These are phyloP conservation scores for Xestobium rufovillosum DNA, from an alignment of 2,888 invertebrate species.

Conservation along the genomic window DNA sequence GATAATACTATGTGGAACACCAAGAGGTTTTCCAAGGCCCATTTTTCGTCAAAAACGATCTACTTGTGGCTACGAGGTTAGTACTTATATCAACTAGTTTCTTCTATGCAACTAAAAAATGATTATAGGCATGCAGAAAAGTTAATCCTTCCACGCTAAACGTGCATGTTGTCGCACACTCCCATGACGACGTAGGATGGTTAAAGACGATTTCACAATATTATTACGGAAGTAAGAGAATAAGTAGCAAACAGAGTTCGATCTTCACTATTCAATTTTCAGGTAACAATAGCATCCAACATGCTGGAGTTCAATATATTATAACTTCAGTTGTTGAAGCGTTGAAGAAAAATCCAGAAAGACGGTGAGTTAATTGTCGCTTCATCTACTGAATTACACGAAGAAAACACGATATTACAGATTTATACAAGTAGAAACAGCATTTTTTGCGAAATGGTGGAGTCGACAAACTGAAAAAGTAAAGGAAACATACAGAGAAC, in stretches of 20 bases:
- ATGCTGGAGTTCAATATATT: conserved; percentile 86
- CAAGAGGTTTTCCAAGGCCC: no score
- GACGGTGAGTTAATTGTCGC: conserved; percentile 48
- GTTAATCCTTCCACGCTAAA: no score
- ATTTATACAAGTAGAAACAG: conserved; percentile 75
- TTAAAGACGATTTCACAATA: conserved; percentile 90
- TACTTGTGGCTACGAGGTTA: no score
- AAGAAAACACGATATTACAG: conserved; percentile 42
- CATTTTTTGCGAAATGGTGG: conserved; percentile 80
- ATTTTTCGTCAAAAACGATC: not conserved
- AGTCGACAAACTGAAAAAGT: conserved; percentile 52
- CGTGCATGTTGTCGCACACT: conserved; percentile 79
- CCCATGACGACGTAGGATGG: conserved; percentile 95
- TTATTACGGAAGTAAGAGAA: conserved; percentile 64
- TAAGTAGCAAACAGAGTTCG: no score
- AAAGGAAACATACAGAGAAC: conserved; percentile 47
- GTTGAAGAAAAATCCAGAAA: conserved; percentile 59
- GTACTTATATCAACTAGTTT: no score
- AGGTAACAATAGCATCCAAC: no score
- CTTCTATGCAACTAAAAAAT: no score
- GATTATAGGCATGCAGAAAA: no score
- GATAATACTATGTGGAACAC: no score
- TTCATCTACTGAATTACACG: not conserved
- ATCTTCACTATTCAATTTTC: no score
- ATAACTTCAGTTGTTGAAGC: conserved; percentile 76